Conservation (phyloP, 1,140 invertebrate genomes). For the Drosophila micromelanica region DNA sequence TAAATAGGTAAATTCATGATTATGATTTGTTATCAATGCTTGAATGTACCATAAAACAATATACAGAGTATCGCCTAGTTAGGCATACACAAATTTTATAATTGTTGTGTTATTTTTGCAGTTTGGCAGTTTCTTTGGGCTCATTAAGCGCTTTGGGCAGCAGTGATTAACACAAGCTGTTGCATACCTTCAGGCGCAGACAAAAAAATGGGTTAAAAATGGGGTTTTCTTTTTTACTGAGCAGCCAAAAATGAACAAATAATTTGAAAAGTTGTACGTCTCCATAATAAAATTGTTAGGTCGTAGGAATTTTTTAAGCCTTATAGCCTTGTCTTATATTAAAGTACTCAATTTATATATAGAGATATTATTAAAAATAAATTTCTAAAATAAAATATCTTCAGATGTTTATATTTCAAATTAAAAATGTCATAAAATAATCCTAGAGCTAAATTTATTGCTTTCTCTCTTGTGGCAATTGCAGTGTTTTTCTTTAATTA, state of each 20-base stretch:
- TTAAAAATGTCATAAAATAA: too few species aligned
- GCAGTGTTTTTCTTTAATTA: background rate
- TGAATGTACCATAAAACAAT: too few species aligned
- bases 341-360: too few species aligned
- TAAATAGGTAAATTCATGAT: too few species aligned
- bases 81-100: background rate
- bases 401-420: too few species aligned
- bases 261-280: slow-evolving; percentile 33
- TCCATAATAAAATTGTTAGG: slow-evolving; percentile 16
- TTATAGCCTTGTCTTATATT: too few species aligned
- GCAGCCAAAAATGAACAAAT: slow-evolving; percentile 33
- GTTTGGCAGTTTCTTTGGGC: slow-evolving; percentile 48
- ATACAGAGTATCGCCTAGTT: slow-evolving; percentile 8
- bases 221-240: background rate
- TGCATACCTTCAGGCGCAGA: slow-evolving; percentile 46
- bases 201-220: slow-evolving; percentile 2
- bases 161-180: slow-evolving; percentile 76
- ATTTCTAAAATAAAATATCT: too few species aligned
- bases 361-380: too few species aligned
- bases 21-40: too few species aligned
- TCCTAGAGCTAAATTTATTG: too few species aligned
- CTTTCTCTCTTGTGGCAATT: background rate
- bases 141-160: slow-evolving; percentile 74
- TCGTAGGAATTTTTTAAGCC: too few species aligned
- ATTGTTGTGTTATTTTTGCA: slow-evolving; percentile 25